Percentiles rank a stretch among this genome's conserved stretches.
Evolutionary conservation across 2,113 vertebrate species (phyloP).

Genomic region (Nothobranchius furzeri): DNA sequence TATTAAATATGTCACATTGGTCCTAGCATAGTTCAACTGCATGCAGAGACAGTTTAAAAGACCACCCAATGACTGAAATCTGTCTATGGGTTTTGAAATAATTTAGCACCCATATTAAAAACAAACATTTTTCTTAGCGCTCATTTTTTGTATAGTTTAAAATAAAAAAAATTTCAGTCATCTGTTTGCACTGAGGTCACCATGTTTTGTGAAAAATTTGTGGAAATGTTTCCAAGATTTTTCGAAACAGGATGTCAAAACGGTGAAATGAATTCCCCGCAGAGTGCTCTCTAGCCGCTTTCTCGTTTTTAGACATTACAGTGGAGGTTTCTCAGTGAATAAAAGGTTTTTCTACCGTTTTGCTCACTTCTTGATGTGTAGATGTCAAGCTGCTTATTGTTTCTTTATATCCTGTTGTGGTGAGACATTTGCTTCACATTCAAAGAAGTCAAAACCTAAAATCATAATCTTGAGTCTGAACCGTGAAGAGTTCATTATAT

Average conservation of each 20-base stretch:
- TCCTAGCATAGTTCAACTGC: no score
- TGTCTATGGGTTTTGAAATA: no score
- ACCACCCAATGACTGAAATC: no score
- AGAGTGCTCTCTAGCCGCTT: slow-evolving; percentile 32
- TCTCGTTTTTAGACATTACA: slow-evolving; percentile 16
- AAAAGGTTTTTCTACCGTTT: slow-evolving; percentile 27
- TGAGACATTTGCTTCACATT: not conserved
- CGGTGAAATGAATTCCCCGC: slow-evolving; percentile 39
- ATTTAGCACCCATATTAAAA: no score
- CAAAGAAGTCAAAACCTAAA: not conserved
- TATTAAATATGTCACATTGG: no score
- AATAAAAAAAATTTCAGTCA: slow-evolving; percentile 6
- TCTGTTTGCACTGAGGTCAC: slow-evolving; percentile 26
- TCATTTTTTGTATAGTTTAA: not conserved
- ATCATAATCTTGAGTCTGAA: slow-evolving; percentile 29
- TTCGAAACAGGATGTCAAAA: slow-evolving; percentile 37
- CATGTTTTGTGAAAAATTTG: slow-evolving; percentile 12
- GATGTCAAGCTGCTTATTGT: no score
- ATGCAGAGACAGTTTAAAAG: no score
- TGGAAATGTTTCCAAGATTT: slow-evolving; percentile 37
- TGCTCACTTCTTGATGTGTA: slow-evolving; percentile 8
- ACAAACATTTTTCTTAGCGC: slow-evolving; percentile 9
- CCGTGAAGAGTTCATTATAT: slow-evolving; percentile 14
- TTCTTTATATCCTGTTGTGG: not conserved
- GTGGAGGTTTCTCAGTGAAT: slow-evolving; percentile 7